Evolutionary conservation across 2,888 invertebrate species (phyloP), one percentile per base, ranked within the genome.

Genomic region (Anthrax anthrax): DNA sequence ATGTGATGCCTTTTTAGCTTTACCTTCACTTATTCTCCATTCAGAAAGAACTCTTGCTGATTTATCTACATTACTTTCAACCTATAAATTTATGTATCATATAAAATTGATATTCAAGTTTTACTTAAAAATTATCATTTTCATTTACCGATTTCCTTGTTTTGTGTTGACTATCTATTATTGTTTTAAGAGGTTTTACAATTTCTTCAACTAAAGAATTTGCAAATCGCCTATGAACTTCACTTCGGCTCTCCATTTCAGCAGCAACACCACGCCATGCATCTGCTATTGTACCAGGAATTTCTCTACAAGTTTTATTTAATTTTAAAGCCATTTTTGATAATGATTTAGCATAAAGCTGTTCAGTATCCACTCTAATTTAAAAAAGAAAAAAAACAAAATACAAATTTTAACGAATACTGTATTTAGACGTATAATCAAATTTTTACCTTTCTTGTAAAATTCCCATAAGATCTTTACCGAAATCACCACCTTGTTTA

Each of bases 401-500:
- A 27, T 18, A 14, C 27, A 32, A n/a, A 14, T 43, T 8, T 18
- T 37, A 34, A 10, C 13, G 8, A 34, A 34, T 34, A 34, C 12
- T 14, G 4, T n/a, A 10, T 13, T 23, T 23, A 17, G 4, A 5
- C 16, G 13, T 39, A 17, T 44, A 10, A 37, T 18, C n/a, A 18
- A n/a, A 3, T 18, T 19, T 4, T 65, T 71, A 91, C 92, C 94
- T 85, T 72, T 95, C 94, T 69, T 91, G 90, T 55, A 95, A 71
- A 59, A 94, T 87, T 39, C 80, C 73, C 8, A 89, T 80, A 44
- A 95, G 72, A 62, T 95, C 94, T 62, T 94, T 92, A 70, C 91
- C 90, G 65, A 92, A 90, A 64, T 94, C 92, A 41, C 89, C 87
- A 37, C 94, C 92, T 67, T 91, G 90, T 65, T 94, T 94, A 56